phyloP scores from a whole-genome alignment of 2,797 vertebrate species.

The Echeneis naucrates region DNA sequence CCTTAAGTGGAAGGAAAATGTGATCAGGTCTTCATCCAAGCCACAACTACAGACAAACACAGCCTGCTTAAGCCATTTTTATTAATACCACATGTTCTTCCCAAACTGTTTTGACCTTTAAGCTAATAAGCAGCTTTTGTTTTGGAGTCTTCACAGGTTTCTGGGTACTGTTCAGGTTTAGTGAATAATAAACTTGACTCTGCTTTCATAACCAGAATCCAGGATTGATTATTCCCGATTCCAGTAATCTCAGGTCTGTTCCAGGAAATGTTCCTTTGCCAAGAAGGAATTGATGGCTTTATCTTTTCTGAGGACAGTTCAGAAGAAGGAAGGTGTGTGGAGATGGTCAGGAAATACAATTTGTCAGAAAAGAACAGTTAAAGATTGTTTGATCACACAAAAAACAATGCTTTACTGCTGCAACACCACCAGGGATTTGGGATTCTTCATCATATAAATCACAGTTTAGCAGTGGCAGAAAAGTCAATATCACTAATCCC shows the following conservation, averaged over 20 bases:
- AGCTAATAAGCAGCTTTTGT: neutral
- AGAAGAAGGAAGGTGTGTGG: neutral
- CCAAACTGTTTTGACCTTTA: neutral
- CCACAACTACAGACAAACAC: neutral
- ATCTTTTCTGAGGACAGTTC: neutral
- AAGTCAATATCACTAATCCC: constrained; percentile 6
- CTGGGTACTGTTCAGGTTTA: too few species aligned
- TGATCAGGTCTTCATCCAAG: neutral
- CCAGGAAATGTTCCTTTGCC: neutral
- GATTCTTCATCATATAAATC: constrained; percentile 12
- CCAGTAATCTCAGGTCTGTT: neutral
- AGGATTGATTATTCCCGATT: too few species aligned
- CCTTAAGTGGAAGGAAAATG: neutral
- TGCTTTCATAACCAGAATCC: too few species aligned
- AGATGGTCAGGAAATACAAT: neutral
- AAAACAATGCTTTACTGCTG: neutral
- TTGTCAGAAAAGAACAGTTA: neutral
- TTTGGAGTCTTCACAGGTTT: neutral
- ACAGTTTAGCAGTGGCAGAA: constrained; percentile 7
- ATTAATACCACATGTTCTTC: too few species aligned
- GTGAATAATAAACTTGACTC: too few species aligned
- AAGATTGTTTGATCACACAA: neutral
- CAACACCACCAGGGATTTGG: neutral
- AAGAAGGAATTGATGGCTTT: neutral
- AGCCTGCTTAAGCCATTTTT: neutral